Evolutionary conservation across 2,888 invertebrate species (phyloP).

Genomic region (Pammene fasciana): DNA sequence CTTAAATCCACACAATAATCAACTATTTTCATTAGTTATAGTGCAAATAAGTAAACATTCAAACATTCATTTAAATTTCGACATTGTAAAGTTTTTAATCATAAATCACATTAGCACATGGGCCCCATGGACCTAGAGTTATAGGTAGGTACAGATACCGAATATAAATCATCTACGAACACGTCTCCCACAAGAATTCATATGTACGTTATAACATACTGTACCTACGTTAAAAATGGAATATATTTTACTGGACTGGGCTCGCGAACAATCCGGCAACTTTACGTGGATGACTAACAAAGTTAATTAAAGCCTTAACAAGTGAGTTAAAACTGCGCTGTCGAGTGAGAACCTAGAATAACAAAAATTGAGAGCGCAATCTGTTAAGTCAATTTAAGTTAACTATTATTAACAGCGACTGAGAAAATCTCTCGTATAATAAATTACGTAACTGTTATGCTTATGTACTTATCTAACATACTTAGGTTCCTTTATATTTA

Average conservation of each 20-base stretch:
- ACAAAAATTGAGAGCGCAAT: conserved; percentile 24
- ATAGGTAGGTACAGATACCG: background rate
- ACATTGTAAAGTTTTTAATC: background rate
- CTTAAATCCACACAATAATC: no score
- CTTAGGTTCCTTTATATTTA: no score
- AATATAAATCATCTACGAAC: conserved; percentile 14
- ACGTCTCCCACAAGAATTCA: background rate
- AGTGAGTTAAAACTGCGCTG: conserved; percentile 21
- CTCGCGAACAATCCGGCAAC: conserved; percentile 22
- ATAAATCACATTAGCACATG: conserved; percentile 3
- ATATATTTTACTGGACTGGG: conserved; percentile 25
- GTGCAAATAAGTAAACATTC: no score
- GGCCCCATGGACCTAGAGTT: background rate
- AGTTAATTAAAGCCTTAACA: conserved; percentile 35
- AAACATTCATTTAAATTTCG: no score
- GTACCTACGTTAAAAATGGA: conserved; percentile 23
- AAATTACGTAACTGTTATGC: no score
- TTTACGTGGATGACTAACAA: conserved; percentile 30
- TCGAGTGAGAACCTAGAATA: conserved; percentile 22
- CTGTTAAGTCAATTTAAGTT: background rate
- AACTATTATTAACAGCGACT: no score
- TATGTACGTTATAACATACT: background rate
- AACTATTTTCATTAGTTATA: no score
- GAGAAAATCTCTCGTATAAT: no score
- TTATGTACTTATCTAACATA: no score